Percentiles rank a stretch among this genome's conserved stretches.
phyloP scores from a whole-genome alignment of 2,113 vertebrate genomes.

The Grantiella picta region DNA sequence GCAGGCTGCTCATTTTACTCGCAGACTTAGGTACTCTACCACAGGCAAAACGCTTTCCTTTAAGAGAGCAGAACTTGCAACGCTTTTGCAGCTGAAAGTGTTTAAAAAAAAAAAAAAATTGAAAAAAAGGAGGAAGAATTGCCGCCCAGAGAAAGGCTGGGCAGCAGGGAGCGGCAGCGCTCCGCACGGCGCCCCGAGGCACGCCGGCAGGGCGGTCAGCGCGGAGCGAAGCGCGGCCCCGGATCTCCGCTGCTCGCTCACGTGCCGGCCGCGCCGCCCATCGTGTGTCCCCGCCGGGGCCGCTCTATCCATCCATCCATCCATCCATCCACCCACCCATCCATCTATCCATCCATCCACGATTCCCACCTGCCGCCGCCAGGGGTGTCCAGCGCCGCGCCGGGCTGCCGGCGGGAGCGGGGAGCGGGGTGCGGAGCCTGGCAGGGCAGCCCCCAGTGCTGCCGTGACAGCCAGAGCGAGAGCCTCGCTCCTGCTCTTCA shows the following conservation, averaged over 20 bases:
- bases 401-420: not conserved
- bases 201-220: too few relatives aligned
- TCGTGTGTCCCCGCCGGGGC: slow-evolving; percentile 12
- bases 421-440: not conserved
- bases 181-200: too few relatives aligned
- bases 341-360: not conserved
- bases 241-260: not conserved
- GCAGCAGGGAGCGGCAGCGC: too few relatives aligned
- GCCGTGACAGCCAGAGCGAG: not conserved
- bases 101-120: too few relatives aligned
- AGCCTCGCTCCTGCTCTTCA: not conserved
- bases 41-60: not conserved
- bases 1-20: not conserved
- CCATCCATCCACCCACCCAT: too few relatives aligned
- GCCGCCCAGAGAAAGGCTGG: too few relatives aligned
- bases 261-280: not conserved
- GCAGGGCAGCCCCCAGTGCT: not conserved
- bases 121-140: too few relatives aligned
- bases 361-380: slow-evolving; percentile 59
- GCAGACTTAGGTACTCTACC: not conserved
- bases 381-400: slow-evolving; percentile 34
- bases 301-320: not conserved
- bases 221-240: not conserved
- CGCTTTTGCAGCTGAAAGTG: not conserved
- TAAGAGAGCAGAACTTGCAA: not conserved